Conservation (phyloP, 2,797 vertebrate genomes). For the Dryobates pubescens region DNA sequence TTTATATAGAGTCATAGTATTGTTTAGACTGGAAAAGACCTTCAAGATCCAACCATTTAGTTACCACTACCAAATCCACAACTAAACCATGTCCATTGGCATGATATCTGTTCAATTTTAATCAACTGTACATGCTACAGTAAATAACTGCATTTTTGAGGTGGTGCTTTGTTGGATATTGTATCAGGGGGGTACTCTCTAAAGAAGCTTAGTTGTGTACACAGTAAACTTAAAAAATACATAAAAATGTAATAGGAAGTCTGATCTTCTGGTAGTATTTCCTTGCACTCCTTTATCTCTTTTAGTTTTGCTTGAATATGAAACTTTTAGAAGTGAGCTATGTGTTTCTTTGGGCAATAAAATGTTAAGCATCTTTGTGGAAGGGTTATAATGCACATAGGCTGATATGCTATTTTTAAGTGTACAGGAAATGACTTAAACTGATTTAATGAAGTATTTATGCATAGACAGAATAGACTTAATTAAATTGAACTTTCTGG, state of each 20-base stretch:
- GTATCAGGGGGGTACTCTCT: background rate
- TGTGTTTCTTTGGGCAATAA: background rate
- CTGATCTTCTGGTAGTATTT: background rate
- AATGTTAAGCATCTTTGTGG: background rate
- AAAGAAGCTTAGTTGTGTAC: background rate
- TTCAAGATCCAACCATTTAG: no score
- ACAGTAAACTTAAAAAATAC: background rate
- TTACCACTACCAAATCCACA: no score
- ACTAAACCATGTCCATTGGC: no score
- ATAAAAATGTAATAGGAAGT: background rate
- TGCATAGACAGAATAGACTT: background rate
- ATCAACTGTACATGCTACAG: background rate
- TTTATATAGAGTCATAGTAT: background rate
- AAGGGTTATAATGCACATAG: background rate
- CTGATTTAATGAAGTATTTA: conserved; percentile 15
- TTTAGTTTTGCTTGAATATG: background rate
- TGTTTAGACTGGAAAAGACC: no score
- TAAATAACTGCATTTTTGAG: background rate
- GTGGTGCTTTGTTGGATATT: background rate
- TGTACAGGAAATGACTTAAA: background rate
- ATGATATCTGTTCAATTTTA: background rate
- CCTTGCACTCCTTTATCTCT: background rate
- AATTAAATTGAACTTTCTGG: conserved; percentile 39
- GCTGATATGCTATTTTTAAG: conserved; percentile 1
- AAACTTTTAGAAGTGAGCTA: background rate